Percentiles rank a stretch among this genome's conserved stretches.
phyloP scores from a whole-genome alignment of 1,140 invertebrate species.

The Drosophila cardini region DNA sequence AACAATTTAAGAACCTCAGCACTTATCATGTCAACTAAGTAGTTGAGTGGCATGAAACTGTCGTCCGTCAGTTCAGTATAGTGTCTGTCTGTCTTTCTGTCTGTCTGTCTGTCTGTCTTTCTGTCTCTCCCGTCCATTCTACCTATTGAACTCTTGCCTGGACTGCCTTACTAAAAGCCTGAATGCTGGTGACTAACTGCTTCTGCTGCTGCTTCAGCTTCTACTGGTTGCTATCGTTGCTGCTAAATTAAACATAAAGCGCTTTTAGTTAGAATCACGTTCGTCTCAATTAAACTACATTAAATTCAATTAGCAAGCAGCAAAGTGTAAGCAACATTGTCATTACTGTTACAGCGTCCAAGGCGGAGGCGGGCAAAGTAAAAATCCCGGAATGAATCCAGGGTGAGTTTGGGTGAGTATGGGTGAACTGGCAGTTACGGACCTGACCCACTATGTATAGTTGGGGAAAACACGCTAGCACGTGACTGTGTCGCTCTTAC shows the following conservation, averaged over 20 bases:
- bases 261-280: slow-evolving; percentile 83
- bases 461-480: slow-evolving; percentile 21
- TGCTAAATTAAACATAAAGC: slow-evolving; percentile 82
- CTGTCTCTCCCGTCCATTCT: slow-evolving; percentile 20
- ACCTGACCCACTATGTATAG: slow-evolving; percentile 29
- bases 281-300: slow-evolving; percentile 84
- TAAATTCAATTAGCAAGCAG: slow-evolving; percentile 81
- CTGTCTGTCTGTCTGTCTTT: too few species aligned
- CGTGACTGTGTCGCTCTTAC: slow-evolving; percentile 22
- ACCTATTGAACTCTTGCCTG: slow-evolving; percentile 21
- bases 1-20: slow-evolving; percentile 69
- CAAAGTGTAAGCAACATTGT: slow-evolving; percentile 76
- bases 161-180: neutral
- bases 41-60: slow-evolving; percentile 24
- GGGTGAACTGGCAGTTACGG: too few species aligned
- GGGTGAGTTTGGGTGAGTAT: too few species aligned
- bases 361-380: slow-evolving; percentile 8
- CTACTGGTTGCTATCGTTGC: slow-evolving; percentile 50
- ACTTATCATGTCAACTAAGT: slow-evolving; percentile 49
- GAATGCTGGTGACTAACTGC: neutral
- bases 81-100: too few species aligned
- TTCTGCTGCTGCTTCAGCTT: too few species aligned
- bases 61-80: too few species aligned
- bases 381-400: slow-evolving; percentile 43
- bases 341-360: slow-evolving; percentile 65